Evolutionary conservation across 37 sponge, comb jelly and placozoan genomes (phyloP), one percentile per base, ranked within the genome.

Genomic region (Cliona cf. orientalis): DNA sequence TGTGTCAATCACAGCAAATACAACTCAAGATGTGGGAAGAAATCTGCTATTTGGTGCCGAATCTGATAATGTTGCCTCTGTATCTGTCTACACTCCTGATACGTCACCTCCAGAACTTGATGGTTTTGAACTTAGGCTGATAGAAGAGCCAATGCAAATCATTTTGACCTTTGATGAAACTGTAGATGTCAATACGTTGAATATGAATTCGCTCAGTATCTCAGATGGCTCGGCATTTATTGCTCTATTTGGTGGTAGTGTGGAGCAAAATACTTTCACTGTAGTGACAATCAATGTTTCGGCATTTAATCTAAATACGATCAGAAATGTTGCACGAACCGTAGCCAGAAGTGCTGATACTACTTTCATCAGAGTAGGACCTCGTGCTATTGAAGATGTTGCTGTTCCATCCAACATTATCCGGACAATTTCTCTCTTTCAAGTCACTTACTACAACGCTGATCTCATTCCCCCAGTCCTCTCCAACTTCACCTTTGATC

Each of bases 131-230:
- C 71, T 92, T 34, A 66, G 58, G 3, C 74, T 92, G 60, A 67
- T 88, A 3, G 76, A 81, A 46, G 93, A 92, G 67, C 93, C 93
- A 58, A 66, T 92, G 23, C 73, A 74, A n/a, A 49, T 95, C 7
- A 63, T 80, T 28, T 57, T 95, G 3, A 84, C 88, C 17, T 95
- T 95, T 70, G 42, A 80, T 80, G 95, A 95, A 63, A 80, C 95
- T 4, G 80, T 95, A 45, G 46, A 87, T 43, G 59, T 43, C 22
- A 46, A 46, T 17, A 65, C 89, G 22, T 62, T 91, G 44, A 38
- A 60, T 17, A 58, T 85, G 5, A 29, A 31, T n/a, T 34, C 29
- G 17, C 60, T 90, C 57, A 53, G 56, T n/a, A 78, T 95, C 11
- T 42, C 56, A 22, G 78, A 88, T 64, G 82, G 72, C 14, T 38